Base-by-base conservation (phyloP, 2,888 invertebrate genomes). In the Epinotia demarniana region DNA sequence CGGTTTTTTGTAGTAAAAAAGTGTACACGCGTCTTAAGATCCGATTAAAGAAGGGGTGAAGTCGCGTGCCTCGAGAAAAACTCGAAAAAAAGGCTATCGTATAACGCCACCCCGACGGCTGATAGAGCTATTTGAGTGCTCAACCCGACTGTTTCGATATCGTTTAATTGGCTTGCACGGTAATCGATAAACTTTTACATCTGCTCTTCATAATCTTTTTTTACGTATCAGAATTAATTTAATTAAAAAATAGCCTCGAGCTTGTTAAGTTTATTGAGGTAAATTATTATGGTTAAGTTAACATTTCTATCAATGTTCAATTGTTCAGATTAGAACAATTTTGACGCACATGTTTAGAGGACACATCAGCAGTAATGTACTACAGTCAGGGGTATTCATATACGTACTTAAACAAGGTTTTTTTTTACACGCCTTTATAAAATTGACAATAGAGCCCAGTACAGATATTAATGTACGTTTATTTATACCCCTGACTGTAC, bases 121-220 rank as follows among this genome's bases (percentile, higher is more conserved):
- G 93, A 94, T 94, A 92, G 90, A 94, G 93, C 92, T 91, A 92
- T 94, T 92, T 89, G 90, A 87, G 80, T 80, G 87, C 83, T 84
- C 86, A 83, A 85, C 87, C 80, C 90, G 90, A 91, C 92, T 92
- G 92, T 92, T 91, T 91, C 91, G 85, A 86, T 92, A 93, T 92
- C 92, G 87, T 91, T 93, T 94, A 94, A 94, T 94, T 93, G 93
- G 93, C 93, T 94, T 90, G 88, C 88, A 90, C 89, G 87, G 89
- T 92, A 92, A 94, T 93, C 93, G 92, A 94, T 94, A 92, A 93
- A 90, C 89, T 88, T 87, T 80, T 85, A 85, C 94, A 94, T 92
- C 94, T 94, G 94, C 91, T 87, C 79, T 71, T 81, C 80, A 68
- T 76, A 83, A 66, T 75, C 81, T 82, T 81, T 81, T 76, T 79